Conservation (phyloP, 2,888 invertebrate species). For the Branchellion lobata region DNA sequence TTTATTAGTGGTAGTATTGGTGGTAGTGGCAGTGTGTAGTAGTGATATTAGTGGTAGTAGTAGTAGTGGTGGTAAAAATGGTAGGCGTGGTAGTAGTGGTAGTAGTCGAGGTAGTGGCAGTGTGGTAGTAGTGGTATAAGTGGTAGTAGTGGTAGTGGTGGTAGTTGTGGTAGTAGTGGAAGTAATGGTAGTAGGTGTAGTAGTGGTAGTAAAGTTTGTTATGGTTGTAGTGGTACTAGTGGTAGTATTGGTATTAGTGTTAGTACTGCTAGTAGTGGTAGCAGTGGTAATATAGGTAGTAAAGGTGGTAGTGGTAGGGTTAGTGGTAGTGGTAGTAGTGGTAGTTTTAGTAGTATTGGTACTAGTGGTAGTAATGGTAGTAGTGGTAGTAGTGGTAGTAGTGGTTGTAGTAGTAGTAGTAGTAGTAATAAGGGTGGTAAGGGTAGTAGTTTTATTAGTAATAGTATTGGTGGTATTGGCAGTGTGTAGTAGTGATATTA, state of each 20-base stretch:
- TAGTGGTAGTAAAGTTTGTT: neutral
- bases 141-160: neutral
- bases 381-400: conserved; percentile 25
- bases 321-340: conserved; percentile 17
- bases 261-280: neutral
- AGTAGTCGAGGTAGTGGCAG: neutral
- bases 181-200: neutral
- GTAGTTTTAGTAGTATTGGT: conserved; percentile 15
- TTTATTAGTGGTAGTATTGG: neutral
- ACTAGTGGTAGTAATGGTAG: conserved; percentile 14
- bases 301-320: neutral
- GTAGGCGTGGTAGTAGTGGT: conserved; percentile 5
- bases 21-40: neutral
- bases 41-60: neutral
- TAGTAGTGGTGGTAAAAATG: neutral
- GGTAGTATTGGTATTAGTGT: neutral
- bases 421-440: conserved; percentile 19
- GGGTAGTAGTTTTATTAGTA: conserved; percentile 27
- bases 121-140: conserved; percentile 1
- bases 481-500: conserved; percentile 19
- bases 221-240: neutral
- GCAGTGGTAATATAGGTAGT: neutral
- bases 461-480: conserved; percentile 12
- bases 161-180: neutral
- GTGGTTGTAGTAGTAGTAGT: conserved; percentile 19